These are phyloP conservation scores for Dasypolia templi DNA, from an alignment of 2,888 invertebrate genomes.

Conservation along the genomic window DNA sequence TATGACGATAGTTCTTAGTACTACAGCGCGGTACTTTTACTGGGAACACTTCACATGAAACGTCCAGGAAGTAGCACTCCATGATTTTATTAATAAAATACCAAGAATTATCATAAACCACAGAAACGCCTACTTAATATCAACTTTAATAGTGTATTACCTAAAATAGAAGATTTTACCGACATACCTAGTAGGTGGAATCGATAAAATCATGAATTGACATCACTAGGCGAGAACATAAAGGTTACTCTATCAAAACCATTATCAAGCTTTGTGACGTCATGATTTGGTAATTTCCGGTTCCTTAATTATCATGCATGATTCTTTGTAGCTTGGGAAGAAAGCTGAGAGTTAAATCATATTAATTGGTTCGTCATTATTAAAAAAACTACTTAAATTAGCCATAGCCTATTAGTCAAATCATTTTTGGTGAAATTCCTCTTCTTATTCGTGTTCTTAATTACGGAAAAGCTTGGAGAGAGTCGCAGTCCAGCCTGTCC, in stretches of 20 bases:
- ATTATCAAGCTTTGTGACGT: slow-evolving; percentile 15
- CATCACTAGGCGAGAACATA: slow-evolving; percentile 13
- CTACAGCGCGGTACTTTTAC: slow-evolving; percentile 50
- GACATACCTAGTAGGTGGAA: slow-evolving; percentile 45
- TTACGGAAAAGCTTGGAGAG: not conserved
- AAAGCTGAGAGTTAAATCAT: not conserved
- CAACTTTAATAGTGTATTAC: slow-evolving; percentile 35
- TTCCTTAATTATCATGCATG: not conserved
- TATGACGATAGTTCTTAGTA: slow-evolving; percentile 74
- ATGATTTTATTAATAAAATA: slow-evolving; percentile 45
- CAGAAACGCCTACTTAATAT: slow-evolving; percentile 44
- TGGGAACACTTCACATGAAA: slow-evolving; percentile 50
- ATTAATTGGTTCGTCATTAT: not conserved
- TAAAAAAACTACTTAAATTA: not conserved
- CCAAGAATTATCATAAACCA: slow-evolving; percentile 23
- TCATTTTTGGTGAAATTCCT: not conserved
- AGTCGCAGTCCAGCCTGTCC: not conserved
- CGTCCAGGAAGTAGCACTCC: slow-evolving; percentile 56
- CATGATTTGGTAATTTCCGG: not conserved
- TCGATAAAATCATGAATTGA: slow-evolving; percentile 24
- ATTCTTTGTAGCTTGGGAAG: not conserved
- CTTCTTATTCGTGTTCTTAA: not conserved
- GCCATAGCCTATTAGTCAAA: not conserved
- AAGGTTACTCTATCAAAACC: slow-evolving; percentile 2
- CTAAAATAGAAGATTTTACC: slow-evolving; percentile 40